phyloP scores from a whole-genome alignment of 1,140 invertebrate species.

The Drosophila kanapiae region DNA sequence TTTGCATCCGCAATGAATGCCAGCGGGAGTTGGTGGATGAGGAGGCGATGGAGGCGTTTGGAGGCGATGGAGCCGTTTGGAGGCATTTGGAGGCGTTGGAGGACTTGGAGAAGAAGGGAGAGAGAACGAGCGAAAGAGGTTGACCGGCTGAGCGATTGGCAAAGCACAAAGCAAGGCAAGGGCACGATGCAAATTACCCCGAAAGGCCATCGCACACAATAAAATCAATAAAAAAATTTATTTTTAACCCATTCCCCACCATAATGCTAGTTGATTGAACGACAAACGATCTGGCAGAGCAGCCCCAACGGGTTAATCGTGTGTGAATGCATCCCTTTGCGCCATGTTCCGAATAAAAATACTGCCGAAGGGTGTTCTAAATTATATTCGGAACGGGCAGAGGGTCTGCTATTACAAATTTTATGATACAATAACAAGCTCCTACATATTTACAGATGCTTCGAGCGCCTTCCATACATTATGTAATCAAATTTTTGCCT shows the following conservation, averaged over 20 bases:
- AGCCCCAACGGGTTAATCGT: slow-evolving; percentile 29
- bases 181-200: slow-evolving; percentile 43
- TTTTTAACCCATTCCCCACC: slow-evolving; percentile 36
- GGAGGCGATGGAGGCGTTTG: background rate
- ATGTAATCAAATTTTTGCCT: background rate
- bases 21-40: background rate
- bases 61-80: background rate
- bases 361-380: background rate
- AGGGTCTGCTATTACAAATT: too few relatives aligned
- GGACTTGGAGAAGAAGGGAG: background rate
- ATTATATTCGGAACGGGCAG: slow-evolving; percentile 10
- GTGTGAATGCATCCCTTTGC: slow-evolving; percentile 36
- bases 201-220: slow-evolving; percentile 48
- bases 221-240: slow-evolving; percentile 46
- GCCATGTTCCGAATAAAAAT: slow-evolving; percentile 13
- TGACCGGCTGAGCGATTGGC: slow-evolving; percentile 8
- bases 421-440: background rate
- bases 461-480: background rate
- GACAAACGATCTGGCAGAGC: slow-evolving; percentile 8
- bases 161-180: slow-evolving; percentile 35
- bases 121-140: background rate
- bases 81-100: background rate
- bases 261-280: slow-evolving; percentile 25
- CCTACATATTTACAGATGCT: background rate
- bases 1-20: slow-evolving; percentile 54